phyloP scores from a whole-genome alignment of 2,888 invertebrate species.

The Liposcelis brunnea region DNA sequence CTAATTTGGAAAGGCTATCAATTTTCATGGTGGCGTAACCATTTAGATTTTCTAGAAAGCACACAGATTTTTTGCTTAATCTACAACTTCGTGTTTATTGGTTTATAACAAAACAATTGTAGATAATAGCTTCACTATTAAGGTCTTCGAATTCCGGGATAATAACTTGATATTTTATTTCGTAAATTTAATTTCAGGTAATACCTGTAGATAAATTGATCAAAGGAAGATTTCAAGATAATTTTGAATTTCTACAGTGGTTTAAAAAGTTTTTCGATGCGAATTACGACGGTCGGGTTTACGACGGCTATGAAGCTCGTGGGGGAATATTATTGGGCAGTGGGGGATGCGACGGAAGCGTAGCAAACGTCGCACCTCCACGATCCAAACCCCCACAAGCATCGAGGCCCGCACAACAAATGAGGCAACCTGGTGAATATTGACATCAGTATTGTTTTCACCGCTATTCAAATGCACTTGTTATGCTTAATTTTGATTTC shows the following conservation, averaged over 20 bases:
- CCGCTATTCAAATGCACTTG: constrained; percentile 14
- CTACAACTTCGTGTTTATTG: too few relatives aligned
- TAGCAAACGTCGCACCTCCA: constrained; percentile 32
- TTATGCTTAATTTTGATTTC: constrained; percentile 9
- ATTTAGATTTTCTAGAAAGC: too few relatives aligned
- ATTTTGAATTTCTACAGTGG: constrained; percentile 99
- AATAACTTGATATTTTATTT: too few relatives aligned
- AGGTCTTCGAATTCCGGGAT: too few relatives aligned
- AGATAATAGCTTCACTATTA: too few relatives aligned
- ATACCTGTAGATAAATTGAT: constrained; percentile 98
- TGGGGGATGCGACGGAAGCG: constrained; percentile 36
- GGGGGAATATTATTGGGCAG: constrained; percentile 61
- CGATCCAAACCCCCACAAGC: constrained; percentile 24
- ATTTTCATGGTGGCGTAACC: too few relatives aligned
- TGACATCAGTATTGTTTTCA: constrained; percentile 18
- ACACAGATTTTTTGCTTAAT: too few relatives aligned
- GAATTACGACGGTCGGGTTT: constrained; percentile 95
- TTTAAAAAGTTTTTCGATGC: constrained; percentile 99
- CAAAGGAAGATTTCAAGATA: constrained; percentile 99
- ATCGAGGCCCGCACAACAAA: constrained; percentile 8
- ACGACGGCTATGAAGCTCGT: constrained; percentile 80
- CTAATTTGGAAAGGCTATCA: too few relatives aligned
- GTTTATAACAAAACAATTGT: too few relatives aligned
- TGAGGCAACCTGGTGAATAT: constrained; percentile 16
- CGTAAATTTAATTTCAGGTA: constrained; percentile 53